Conservation (phyloP, 2,113 vertebrate genomes). For the Empidonax alnorum region DNA sequence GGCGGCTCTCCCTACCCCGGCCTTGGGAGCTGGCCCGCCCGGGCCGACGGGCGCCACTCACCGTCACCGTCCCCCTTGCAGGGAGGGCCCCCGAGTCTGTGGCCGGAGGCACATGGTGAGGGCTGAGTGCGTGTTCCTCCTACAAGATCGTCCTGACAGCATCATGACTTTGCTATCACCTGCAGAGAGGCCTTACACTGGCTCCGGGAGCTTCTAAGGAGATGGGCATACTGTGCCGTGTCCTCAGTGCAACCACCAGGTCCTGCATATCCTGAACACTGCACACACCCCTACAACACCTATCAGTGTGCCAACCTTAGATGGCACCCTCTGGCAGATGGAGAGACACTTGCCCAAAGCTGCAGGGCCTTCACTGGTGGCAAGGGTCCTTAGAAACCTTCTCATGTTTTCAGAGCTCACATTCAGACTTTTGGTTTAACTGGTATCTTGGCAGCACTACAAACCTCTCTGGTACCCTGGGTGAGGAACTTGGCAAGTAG, state of each 20-base stretch:
- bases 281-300: no score
- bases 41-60: fast-evolving
- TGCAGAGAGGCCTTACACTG: background rate
- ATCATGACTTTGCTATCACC: background rate
- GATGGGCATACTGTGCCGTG: fast-evolving
- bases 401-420: background rate
- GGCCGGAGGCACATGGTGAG: background rate
- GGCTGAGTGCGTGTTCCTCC: background rate
- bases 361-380: background rate
- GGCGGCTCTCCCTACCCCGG: background rate
- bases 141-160: background rate
- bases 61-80: background rate
- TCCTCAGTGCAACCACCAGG: fast-evolving
- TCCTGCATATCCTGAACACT: no score
- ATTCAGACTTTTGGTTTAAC: background rate
- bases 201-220: background rate
- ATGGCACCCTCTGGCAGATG: background rate
- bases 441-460: background rate
- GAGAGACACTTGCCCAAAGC: background rate
- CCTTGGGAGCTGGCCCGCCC: background rate
- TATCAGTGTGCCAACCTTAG: background rate
- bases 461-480: background rate
- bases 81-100: no score
- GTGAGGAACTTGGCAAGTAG: background rate
- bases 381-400: background rate